These are phyloP conservation scores for Meghimatium bilineatum DNA, from an alignment of 2,888 invertebrate species.

Conservation along the genomic window DNA sequence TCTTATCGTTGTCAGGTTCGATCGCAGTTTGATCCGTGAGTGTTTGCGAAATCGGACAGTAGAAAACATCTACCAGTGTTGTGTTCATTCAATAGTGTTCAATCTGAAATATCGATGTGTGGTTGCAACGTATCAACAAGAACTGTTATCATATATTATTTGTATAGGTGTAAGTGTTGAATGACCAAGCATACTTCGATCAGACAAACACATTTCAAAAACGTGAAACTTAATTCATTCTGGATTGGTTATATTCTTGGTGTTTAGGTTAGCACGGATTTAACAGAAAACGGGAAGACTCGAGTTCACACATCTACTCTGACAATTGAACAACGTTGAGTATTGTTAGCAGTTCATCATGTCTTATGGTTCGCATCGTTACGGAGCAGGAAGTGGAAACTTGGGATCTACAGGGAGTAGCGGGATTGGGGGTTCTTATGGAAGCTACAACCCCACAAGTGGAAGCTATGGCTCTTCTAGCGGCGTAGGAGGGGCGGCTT, in stretches of 20 bases:
- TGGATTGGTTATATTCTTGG: neutral
- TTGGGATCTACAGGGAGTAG: constrained; percentile 26
- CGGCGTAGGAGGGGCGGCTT: neutral
- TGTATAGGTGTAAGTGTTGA: neutral
- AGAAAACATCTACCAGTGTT: neutral
- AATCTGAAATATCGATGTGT: neutral
- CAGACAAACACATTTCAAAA: neutral
- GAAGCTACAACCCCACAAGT: constrained; percentile 11
- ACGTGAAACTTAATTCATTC: no score
- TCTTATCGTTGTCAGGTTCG: neutral
- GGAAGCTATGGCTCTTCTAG: constrained; percentile 22
- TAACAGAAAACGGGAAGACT: neutral
- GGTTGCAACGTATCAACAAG: neutral
- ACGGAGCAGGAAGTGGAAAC: constrained; percentile 44
- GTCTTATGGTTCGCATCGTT: constrained; percentile 60
- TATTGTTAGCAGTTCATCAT: constrained; percentile 37
- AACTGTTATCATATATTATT: neutral
- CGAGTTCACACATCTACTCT: neutral
- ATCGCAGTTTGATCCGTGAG: neutral
- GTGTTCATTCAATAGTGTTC: neutral
- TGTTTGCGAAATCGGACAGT: neutral
- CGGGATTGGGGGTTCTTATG: constrained; percentile 30
- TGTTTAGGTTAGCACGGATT: neutral
- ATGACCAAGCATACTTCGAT: neutral
- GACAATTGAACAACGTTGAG: neutral